A percentile compares a stretch with the other conserved stretches of the same genome.
Evolutionary conservation across 2,888 invertebrate genomes (phyloP).

Genomic region (Eumerus sabulonum): DNA sequence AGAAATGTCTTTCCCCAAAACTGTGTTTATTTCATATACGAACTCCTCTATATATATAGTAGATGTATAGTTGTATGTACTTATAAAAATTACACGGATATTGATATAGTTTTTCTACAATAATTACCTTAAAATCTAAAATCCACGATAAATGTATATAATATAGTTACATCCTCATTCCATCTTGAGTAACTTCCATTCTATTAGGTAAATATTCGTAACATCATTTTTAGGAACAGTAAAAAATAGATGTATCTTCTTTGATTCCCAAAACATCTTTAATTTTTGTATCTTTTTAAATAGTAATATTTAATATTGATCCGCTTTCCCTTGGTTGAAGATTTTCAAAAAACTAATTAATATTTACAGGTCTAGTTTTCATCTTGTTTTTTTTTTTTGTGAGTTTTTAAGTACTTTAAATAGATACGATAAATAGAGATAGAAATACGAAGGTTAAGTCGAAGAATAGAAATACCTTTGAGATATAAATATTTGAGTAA

Average conservation of each 20-base stretch:
- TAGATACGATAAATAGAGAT: not conserved
- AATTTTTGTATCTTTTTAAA: not conserved
- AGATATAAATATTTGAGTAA: not conserved
- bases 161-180: not conserved
- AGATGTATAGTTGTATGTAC: slow-evolving; percentile 10
- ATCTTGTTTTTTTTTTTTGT: slow-evolving; percentile 1
- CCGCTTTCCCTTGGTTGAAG: slow-evolving; percentile 26
- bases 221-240: slow-evolving; percentile 39
- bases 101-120: slow-evolving; percentile 7
- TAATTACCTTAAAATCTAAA: slow-evolving; percentile 29
- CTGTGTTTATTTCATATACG: no score
- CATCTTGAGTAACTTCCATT: slow-evolving; percentile 9
- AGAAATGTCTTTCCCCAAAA: no score
- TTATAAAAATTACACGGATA: slow-evolving; percentile 50
- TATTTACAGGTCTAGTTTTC: slow-evolving; percentile 10
- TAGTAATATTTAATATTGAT: slow-evolving; percentile 51
- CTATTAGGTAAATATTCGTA: slow-evolving; percentile 17
- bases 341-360: slow-evolving; percentile 5
- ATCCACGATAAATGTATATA: no score
- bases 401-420: slow-evolving; percentile 24
- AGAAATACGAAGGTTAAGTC: not conserved
- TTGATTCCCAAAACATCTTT: slow-evolving; percentile 2
- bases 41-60: not conserved
- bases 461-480: not conserved
- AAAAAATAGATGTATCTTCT: slow-evolving; percentile 48